Evolutionary conservation across 1,140 invertebrate species (phyloP).

Genomic region (Lasioglossum albipes): DNA sequence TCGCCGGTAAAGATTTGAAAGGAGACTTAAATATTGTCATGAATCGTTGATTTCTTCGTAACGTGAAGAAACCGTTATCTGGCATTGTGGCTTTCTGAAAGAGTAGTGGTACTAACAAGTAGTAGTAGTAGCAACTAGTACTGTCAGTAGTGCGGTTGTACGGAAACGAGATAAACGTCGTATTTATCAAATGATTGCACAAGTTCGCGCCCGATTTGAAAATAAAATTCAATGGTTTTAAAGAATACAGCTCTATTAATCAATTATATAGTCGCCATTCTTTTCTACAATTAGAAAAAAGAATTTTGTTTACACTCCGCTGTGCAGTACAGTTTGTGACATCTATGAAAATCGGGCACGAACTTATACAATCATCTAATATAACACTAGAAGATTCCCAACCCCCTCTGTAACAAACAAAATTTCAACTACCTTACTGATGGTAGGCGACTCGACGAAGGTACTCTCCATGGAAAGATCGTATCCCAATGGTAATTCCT

Average conservation of each 20-base stretch:
- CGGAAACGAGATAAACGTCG: neutral
- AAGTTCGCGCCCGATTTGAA: too few species aligned
- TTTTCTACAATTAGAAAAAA: too few species aligned
- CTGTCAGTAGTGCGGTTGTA: neutral
- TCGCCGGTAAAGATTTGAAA: conserved; percentile 76
- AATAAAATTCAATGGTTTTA: too few species aligned
- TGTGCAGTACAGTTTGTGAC: too few species aligned
- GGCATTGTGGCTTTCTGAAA: conserved; percentile 76
- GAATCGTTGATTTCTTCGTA: conserved; percentile 76
- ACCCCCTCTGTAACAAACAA: too few species aligned
- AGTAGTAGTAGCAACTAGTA: neutral
- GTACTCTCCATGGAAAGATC: conserved; percentile 85
- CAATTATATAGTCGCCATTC: too few species aligned
- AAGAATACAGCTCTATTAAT: too few species aligned
- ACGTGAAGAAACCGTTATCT: conserved; percentile 76
- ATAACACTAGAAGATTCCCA: too few species aligned
- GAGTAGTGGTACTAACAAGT: conserved; percentile 52
- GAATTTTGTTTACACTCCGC: too few species aligned
- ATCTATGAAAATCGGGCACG: too few species aligned
- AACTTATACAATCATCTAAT: too few species aligned
- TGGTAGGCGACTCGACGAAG: conserved; percentile 72
- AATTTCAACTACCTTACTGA: conserved; percentile 68
- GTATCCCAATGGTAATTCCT: conserved; percentile 91
- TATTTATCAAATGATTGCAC: conserved; percentile 4
- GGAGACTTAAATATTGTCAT: conserved; percentile 75